A percentile compares a stretch with the other conserved stretches of the same genome.
Conservation (phyloP, 2,113 vertebrate genomes). For the Nematolebias whitei region DNA sequence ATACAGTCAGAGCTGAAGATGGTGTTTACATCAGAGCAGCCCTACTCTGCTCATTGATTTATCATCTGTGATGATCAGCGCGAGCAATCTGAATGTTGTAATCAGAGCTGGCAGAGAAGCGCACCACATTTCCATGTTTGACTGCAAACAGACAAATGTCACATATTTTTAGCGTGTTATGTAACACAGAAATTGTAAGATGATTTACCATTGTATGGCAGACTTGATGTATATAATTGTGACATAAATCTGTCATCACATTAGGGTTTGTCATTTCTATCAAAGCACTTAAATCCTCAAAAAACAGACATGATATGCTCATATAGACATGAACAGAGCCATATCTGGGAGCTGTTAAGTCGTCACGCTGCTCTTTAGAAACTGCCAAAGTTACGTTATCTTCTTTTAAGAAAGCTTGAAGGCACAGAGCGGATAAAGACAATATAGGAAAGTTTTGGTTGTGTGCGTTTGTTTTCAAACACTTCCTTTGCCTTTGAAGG, state of each 20-base stretch:
- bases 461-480: slow-evolving; percentile 45
- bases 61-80: slow-evolving; percentile 1
- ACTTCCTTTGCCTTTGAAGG: slow-evolving; percentile 28
- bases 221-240: background rate
- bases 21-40: slow-evolving; percentile 3
- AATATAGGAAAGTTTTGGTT: slow-evolving; percentile 36
- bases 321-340: slow-evolving; percentile 12
- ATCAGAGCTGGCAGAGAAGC: slow-evolving; percentile 6
- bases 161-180: slow-evolving; percentile 11
- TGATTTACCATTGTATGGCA: background rate
- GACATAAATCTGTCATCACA: background rate
- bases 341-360: slow-evolving; percentile 8
- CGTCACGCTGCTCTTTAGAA: slow-evolving; percentile 20
- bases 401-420: slow-evolving; percentile 34
- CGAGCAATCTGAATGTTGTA: slow-evolving; percentile 5
- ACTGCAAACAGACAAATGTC: slow-evolving; percentile 18
- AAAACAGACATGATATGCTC: slow-evolving; percentile 16
- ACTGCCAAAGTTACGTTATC: slow-evolving; percentile 20
- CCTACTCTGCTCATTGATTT: background rate
- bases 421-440: slow-evolving; percentile 32
- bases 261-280: background rate
- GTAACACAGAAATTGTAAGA: background rate
- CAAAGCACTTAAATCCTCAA: background rate
- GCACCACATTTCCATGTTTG: background rate
- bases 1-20: background rate